Percentiles rank a stretch among this genome's conserved stretches.
Evolutionary conservation across 2,797 vertebrate genomes (phyloP).

Genomic region (Alectoris magna): DNA sequence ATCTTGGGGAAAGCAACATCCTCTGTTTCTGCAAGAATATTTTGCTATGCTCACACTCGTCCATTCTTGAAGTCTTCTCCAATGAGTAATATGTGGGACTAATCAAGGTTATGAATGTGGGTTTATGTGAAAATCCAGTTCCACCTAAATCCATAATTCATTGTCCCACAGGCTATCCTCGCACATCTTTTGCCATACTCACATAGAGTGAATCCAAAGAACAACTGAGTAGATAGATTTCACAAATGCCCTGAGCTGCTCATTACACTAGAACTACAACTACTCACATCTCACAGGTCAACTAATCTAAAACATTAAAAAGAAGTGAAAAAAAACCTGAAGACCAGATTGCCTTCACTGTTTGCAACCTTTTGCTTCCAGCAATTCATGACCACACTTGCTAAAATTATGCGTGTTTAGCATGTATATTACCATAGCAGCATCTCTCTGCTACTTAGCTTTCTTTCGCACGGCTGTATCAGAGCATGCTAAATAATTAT

Average conservation of each 20-base stretch:
- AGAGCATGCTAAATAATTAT: constrained; percentile 11
- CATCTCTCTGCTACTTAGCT: background rate
- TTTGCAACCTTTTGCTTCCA: background rate
- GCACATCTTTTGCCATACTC: background rate
- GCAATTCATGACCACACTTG: constrained; percentile 11
- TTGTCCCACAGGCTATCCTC: background rate
- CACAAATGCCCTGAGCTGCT: background rate
- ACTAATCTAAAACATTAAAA: background rate
- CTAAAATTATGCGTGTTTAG: constrained; percentile 45
- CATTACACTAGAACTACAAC: background rate
- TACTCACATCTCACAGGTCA: background rate
- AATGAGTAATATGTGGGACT: background rate
- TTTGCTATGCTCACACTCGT: background rate
- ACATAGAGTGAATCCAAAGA: background rate
- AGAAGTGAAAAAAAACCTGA: background rate
- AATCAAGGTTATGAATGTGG: background rate
- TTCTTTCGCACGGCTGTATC: background rate
- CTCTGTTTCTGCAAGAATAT: background rate
- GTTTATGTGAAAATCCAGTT: background rate
- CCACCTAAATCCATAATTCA: background rate
- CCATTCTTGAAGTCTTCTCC: background rate
- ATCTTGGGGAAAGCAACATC: rapidly evolving
- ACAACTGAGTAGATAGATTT: background rate
- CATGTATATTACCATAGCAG: constrained; percentile 35
- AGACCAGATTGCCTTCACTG: background rate